Percentiles rank a stretch among this genome's conserved stretches.
phyloP scores from a whole-genome alignment of 2,113 vertebrate genomes.

The Hepsetus odoe region DNA sequence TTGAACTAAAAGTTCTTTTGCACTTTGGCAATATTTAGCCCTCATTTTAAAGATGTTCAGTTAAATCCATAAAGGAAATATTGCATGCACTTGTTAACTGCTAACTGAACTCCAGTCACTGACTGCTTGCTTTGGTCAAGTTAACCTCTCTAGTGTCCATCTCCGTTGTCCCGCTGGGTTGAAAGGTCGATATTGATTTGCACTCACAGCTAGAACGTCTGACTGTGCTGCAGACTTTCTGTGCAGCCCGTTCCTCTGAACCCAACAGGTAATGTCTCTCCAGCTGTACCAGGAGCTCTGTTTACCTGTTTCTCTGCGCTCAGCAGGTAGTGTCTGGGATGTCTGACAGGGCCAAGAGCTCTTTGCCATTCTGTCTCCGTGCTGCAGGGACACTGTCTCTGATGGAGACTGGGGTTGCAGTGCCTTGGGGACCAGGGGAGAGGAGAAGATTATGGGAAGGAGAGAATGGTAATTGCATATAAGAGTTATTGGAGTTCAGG shows the following conservation, averaged over 20 bases:
- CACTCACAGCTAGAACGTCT: background rate
- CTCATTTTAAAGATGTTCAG: background rate
- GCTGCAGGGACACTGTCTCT: constrained; percentile 30
- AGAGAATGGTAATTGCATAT: background rate
- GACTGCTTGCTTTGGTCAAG: background rate
- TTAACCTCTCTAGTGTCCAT: background rate
- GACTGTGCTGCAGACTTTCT: no score
- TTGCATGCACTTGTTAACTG: background rate
- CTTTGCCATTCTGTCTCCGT: constrained; percentile 10
- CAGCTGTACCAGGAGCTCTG: background rate
- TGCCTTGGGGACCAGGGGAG: constrained; percentile 3
- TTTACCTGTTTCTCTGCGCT: background rate
- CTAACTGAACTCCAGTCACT: background rate
- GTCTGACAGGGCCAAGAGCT: background rate
- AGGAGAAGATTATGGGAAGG: background rate
- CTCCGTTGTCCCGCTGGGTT: background rate
- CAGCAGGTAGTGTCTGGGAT: constrained; percentile 26
- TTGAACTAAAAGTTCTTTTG: no score
- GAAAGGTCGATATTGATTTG: constrained; percentile 13
- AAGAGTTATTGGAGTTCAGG: background rate
- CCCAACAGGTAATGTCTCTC: background rate
- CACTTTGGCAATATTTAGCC: no score
- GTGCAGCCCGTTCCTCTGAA: constrained; percentile 1
- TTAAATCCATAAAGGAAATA: background rate
- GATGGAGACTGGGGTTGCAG: constrained; percentile 34